A percentile compares a stretch with the other conserved stretches of the same genome.
Conservation (phyloP, 2,113 vertebrate species). For the Ptychochromis oligacanthus region DNA sequence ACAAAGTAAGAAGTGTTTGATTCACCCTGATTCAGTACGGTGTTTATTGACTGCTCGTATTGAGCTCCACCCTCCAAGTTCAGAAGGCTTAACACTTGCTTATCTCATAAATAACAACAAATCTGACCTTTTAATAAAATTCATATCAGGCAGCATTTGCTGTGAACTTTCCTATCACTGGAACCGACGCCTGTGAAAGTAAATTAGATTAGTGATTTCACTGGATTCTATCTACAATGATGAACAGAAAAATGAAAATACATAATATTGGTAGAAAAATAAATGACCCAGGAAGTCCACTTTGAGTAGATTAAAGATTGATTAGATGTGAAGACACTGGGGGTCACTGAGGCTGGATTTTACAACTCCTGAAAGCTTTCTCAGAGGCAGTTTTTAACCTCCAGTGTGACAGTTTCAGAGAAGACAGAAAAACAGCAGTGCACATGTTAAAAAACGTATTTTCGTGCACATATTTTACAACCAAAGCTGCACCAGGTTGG, state of each 20-base stretch:
- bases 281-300: neutral
- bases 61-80: neutral
- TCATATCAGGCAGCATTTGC: neutral
- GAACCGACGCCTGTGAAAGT: neutral
- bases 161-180: neutral
- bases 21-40: neutral
- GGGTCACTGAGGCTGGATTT: neutral
- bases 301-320: neutral
- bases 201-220: neutral
- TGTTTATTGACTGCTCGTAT: neutral
- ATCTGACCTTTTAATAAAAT: neutral
- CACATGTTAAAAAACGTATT: neutral
- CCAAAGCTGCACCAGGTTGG: neutral
- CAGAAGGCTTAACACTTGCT: neutral
- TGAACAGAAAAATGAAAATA: neutral
- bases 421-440: neutral
- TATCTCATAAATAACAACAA: neutral
- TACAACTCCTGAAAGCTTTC: neutral
- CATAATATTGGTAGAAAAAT: neutral
- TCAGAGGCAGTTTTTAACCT: neutral
- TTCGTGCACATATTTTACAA: neutral
- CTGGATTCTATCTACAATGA: neutral
- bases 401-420: neutral
- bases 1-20: constrained; percentile 17
- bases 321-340: neutral